Evolutionary conservation across 2,888 invertebrate genomes (phyloP).

Genomic region (Eupeodes luniger): DNA sequence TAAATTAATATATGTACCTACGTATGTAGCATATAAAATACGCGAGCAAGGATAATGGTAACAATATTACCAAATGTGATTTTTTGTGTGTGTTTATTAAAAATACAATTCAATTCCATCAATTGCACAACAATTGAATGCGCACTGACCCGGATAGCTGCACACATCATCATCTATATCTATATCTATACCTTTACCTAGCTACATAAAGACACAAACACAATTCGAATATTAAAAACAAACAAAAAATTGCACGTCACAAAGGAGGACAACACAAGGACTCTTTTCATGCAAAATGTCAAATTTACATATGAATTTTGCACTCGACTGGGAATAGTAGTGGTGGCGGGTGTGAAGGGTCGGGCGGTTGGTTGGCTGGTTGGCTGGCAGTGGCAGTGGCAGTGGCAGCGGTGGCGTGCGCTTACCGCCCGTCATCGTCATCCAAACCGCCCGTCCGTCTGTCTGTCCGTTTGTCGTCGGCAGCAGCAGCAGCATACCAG

Average conservation of each 20-base stretch:
- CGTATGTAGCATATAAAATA: not conserved
- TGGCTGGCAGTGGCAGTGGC: not conserved
- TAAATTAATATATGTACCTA: slow-evolving; percentile 12
- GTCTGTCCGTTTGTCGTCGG: not conserved
- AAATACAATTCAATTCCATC: slow-evolving; percentile 65
- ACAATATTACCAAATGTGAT: slow-evolving; percentile 30
- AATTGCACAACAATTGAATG: slow-evolving; percentile 71
- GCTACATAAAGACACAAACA: slow-evolving; percentile 18
- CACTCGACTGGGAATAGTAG: slow-evolving; percentile 44
- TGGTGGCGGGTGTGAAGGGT: not conserved
- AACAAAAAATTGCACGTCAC: slow-evolving; percentile 28
- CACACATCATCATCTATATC: slow-evolving; percentile 17
- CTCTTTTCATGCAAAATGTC: slow-evolving; percentile 64
- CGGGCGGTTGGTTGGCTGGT: not conserved
- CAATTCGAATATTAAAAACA: slow-evolving; percentile 35
- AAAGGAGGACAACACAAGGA: slow-evolving; percentile 51
- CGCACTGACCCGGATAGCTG: slow-evolving; percentile 65
- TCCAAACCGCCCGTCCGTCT: not conserved
- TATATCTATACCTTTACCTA: not conserved
- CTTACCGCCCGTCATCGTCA: not conserved
- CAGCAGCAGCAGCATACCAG: not conserved
- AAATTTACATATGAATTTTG: slow-evolving; percentile 69
- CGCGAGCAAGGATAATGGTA: slow-evolving; percentile 1
- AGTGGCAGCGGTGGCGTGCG: not conserved
- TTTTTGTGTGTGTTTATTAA: slow-evolving; percentile 29